Evolutionary conservation across 2,888 invertebrate species (phyloP), one percentile per base, ranked within the genome.

Genomic region (Eucriotettix oculatus): DNA sequence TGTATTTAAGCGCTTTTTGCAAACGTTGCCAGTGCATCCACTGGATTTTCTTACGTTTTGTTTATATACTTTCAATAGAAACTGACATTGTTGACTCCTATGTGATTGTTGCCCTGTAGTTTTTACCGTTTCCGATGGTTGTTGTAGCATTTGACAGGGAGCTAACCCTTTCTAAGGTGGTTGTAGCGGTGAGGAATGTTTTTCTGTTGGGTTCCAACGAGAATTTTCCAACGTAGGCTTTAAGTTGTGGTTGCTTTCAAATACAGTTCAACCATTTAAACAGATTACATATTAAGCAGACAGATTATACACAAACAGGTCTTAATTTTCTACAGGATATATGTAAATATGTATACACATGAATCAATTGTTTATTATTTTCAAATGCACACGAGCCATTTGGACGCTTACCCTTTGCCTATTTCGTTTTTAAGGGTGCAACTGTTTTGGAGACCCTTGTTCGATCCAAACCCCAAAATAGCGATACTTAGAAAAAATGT

Each of bases 61-160:
- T 63, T 64, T 63, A n/a, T 55, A 60, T 61, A 61, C 64, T 62
- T 60, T 64, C 62, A 52, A 60, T 61, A 61, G 61, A 60, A 64
- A 60, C 60, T 61, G 62, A 62, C 62, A 65, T 65, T 65, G 65
- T 65, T 65, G 64, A 64, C 55, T 62, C 63, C 62, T 64, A 62
- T 64, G 64, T 65, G 60, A 64, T 64, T 65, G 65, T 64, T 65
- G 55, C 60, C 61, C 62, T 60, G 64, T 64, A 64, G 63, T 62
- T 63, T 62, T 64, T 61, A 64, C 58, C 61, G 58, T 62, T 62
- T 61, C 57, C 62, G 57, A 60, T 65, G 64, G 61, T 65, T 64
- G 65, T 65, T 62, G 62, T 65, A 64, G 64, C 60, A 61, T 60
- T 62, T 63, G 63, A 64, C 62, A 61, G 63, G 64, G 64, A 63